A percentile compares a stretch with the other conserved stretches of the same genome.
Conservation (phyloP, 2,797 vertebrate genomes). For the Setipinna tenuifilis region DNA sequence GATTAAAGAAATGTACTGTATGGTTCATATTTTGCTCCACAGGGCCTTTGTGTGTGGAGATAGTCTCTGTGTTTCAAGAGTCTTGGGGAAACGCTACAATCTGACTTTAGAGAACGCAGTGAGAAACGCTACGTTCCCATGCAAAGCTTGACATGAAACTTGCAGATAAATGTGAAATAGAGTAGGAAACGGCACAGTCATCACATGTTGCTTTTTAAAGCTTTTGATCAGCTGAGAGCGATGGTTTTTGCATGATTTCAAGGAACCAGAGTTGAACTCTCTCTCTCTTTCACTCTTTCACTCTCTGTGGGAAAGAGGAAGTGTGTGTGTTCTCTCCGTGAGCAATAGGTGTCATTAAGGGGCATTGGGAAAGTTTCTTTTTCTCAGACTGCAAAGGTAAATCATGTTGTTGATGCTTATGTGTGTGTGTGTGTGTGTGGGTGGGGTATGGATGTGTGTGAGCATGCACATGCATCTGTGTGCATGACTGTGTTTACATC, state of each 20-base stretch:
- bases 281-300: neutral
- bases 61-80: too few relatives aligned
- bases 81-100: neutral
- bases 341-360: neutral
- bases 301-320: neutral
- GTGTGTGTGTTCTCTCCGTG: neutral
- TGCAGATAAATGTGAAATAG: neutral
- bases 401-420: conserved; percentile 32
- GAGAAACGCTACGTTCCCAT: neutral
- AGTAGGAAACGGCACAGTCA: neutral
- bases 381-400: conserved; percentile 19
- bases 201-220: neutral
- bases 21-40: too few relatives aligned
- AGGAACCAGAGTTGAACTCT: neutral
- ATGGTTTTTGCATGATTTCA: neutral
- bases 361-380: conserved; percentile 35
- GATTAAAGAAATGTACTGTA: too few relatives aligned
- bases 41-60: too few relatives aligned
- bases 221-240: neutral
- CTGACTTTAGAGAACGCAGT: neutral
- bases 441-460: conserved; percentile 1
- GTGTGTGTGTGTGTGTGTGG: neutral
- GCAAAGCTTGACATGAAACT: neutral
- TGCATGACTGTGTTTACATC: neutral
- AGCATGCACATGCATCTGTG: too few relatives aligned